A percentile compares a stretch with the other conserved stretches of the same genome.
phyloP scores from a whole-genome alignment of 2,113 vertebrate species.

The Orycteropus afer region DNA sequence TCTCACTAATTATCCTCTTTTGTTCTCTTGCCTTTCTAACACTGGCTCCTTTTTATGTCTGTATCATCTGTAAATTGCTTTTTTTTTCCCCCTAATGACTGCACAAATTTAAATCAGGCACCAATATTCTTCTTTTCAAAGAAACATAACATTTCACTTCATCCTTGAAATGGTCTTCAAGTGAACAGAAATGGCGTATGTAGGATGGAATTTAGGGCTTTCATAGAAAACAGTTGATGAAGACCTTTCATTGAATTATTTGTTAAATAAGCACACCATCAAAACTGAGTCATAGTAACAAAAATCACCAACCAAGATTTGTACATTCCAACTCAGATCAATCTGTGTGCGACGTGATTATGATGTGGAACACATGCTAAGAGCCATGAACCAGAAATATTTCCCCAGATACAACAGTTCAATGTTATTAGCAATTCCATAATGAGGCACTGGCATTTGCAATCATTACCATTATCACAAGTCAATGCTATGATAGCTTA shows the following conservation, averaged over 20 bases:
- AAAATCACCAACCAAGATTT: background rate
- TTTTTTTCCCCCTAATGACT: background rate
- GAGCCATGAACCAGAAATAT: background rate
- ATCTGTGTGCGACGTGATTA: background rate
- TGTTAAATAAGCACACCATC: background rate
- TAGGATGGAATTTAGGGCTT: background rate
- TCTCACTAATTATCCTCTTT: background rate
- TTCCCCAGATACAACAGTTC: background rate
- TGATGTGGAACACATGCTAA: background rate
- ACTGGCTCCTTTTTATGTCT: background rate
- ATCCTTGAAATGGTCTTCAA: background rate
- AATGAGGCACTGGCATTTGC: background rate
- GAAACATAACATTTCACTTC: background rate
- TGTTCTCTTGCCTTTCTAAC: background rate
- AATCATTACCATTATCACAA: background rate
- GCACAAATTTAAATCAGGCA: background rate
- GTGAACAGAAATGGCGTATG: background rate
- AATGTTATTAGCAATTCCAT: background rate
- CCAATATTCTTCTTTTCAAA: background rate
- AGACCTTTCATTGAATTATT: background rate
- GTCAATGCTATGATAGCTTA: background rate
- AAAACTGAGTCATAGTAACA: background rate
- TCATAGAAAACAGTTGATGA: background rate
- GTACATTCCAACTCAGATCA: background rate
- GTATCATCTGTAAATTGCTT: background rate